Conservation (phyloP, 2,797 vertebrate species). For the Halcyon badia region DNA sequence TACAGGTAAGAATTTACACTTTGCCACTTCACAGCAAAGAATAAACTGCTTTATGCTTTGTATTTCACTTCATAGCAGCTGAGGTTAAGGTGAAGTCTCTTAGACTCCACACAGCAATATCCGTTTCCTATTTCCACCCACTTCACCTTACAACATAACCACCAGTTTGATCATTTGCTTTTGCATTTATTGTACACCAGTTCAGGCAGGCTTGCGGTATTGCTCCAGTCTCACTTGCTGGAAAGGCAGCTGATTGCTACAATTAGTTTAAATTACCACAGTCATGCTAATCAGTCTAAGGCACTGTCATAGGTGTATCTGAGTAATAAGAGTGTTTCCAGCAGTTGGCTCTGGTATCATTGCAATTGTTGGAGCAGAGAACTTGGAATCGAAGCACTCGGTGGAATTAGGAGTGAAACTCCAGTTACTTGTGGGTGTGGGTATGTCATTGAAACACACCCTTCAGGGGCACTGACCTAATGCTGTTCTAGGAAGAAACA, state of each 20-base stretch:
- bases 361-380: background rate
- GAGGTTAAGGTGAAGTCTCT: background rate
- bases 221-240: background rate
- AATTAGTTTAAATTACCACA: background rate
- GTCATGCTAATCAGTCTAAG: background rate
- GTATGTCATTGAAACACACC: background rate
- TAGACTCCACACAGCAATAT: background rate
- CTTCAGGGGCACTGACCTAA: background rate
- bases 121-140: background rate
- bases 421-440: background rate
- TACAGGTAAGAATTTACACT: conserved; percentile 84
- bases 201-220: background rate
- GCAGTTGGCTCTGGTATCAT: background rate
- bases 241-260: background rate
- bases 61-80: background rate
- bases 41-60: background rate
- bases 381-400: background rate
- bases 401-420: background rate
- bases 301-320: background rate
- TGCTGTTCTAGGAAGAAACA: background rate
- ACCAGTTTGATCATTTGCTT: background rate
- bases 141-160: background rate
- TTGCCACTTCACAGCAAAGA: background rate
- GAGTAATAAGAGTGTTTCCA: background rate
- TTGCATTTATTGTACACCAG: background rate